Evolutionary conservation across 2,888 invertebrate genomes (phyloP).

Genomic region (Atethmia centrago): DNA sequence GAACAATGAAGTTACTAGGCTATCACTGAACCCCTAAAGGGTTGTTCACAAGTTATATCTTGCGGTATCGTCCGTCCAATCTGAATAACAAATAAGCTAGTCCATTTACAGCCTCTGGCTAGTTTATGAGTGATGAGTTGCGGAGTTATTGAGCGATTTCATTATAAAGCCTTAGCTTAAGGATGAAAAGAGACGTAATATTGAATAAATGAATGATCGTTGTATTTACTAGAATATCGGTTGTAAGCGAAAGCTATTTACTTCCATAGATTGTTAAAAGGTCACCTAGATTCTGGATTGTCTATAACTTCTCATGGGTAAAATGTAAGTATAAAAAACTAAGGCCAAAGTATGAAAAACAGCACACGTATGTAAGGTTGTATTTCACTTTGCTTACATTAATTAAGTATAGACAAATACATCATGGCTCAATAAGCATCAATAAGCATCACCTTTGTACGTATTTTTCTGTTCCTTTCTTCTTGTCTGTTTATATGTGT

Average conservation of each 20-base stretch:
- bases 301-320: neutral
- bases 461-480: no score
- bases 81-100: conserved; percentile 73
- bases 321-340: neutral
- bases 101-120: conserved; percentile 54
- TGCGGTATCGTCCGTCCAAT: conserved; percentile 55
- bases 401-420: no score
- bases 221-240: neutral
- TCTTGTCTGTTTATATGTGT: no score
- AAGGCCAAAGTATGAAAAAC: neutral
- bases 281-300: neutral
- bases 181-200: no score
- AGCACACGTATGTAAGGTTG: neutral
- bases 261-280: neutral
- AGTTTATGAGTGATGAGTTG: conserved; percentile 55
- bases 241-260: neutral
- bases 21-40: conserved; percentile 65
- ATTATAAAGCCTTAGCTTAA: neutral
- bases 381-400: neutral
- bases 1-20: conserved; percentile 33
- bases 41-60: conserved; percentile 56
- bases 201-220: neutral
- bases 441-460: no score
- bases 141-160: conserved; percentile 42
- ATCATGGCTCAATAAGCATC: no score